These are phyloP conservation scores for Trisateles emortualis DNA, from an alignment of 2,888 invertebrate genomes.

Conservation along the genomic window DNA sequence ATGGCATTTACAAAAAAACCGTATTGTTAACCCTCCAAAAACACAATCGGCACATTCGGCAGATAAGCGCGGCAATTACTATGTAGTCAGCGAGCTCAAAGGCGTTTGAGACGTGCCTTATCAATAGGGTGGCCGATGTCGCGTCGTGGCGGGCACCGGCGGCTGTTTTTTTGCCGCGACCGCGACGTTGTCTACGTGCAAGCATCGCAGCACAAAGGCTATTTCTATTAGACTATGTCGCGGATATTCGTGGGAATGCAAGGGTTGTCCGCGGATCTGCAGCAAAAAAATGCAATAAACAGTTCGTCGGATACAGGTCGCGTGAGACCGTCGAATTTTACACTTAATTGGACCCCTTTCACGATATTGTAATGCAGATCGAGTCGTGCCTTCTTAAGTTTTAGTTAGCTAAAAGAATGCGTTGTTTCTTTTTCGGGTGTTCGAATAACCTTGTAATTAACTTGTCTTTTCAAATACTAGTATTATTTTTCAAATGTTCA, in stretches of 20 bases:
- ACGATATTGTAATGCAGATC: conserved; percentile 45
- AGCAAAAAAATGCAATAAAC: conserved; percentile 50
- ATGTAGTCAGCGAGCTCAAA: conserved; percentile 54
- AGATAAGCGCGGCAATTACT: conserved; percentile 50
- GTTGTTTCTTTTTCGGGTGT: not conserved
- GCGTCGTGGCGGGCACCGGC: conserved; percentile 20
- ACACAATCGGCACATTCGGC: conserved; percentile 40
- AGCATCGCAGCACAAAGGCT: conserved; percentile 45
- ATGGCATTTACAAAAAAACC: conserved; percentile 24
- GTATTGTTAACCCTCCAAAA: conserved; percentile 28
- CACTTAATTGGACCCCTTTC: conserved; percentile 53
- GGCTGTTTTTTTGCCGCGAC: conserved; percentile 56
- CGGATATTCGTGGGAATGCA: conserved; percentile 68
- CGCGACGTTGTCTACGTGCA: conserved; percentile 40
- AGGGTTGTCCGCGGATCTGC: conserved; percentile 57
- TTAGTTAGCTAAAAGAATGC: not conserved
- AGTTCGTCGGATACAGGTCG: conserved; percentile 45
- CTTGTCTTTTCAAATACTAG: too few species aligned
- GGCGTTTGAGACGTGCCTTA: conserved; percentile 66
- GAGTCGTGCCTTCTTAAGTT: conserved; percentile 24
- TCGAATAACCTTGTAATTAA: too few species aligned
- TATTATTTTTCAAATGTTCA: too few species aligned
- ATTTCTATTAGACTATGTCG: conserved; percentile 47
- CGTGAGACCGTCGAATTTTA: conserved; percentile 54
- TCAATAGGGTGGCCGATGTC: conserved; percentile 53